Conservation (phyloP, 1,140 invertebrate genomes). For the Penaeus chinensis region DNA sequence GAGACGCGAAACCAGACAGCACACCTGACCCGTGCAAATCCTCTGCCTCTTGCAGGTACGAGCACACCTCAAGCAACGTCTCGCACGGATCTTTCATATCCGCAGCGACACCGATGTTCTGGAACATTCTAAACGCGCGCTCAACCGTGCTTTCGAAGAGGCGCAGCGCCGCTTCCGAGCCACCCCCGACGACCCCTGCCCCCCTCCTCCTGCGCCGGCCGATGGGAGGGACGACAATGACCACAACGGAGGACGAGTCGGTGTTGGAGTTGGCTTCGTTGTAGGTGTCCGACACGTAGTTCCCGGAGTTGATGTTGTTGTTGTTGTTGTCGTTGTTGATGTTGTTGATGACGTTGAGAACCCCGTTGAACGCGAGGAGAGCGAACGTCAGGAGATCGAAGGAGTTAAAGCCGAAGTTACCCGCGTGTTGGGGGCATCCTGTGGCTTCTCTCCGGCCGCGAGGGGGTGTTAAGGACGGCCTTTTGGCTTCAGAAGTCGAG, state of each 20-base stretch:
- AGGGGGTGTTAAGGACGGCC: too few relatives aligned
- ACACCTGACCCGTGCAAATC: too few relatives aligned
- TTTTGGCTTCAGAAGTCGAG: too few relatives aligned
- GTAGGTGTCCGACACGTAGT: slow-evolving; percentile 26
- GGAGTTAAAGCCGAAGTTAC: slow-evolving; percentile 47
- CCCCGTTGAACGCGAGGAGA: slow-evolving; percentile 43
- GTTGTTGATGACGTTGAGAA: slow-evolving; percentile 48
- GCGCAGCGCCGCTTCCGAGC: background rate
- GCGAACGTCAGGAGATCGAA: slow-evolving; percentile 51
- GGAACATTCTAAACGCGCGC: too few relatives aligned
- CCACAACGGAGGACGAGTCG: slow-evolving; percentile 13
- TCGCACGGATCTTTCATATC: too few relatives aligned
- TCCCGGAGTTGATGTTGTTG: slow-evolving; percentile 56
- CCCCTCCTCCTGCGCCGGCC: background rate
- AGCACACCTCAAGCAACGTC: too few relatives aligned
- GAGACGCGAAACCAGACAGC: too few relatives aligned
- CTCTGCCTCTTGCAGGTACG: too few relatives aligned
- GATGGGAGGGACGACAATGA: slow-evolving; percentile 20
- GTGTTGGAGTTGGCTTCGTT: slow-evolving; percentile 30
- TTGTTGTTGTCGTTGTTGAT: slow-evolving; percentile 46
- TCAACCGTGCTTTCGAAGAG: background rate
- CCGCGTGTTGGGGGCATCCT: background rate
- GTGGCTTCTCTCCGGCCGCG: too few relatives aligned
- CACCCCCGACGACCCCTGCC: background rate
- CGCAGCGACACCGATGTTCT: too few relatives aligned